Percentiles rank a stretch among this genome's conserved stretches.
Conservation (phyloP, 2,888 invertebrate species). For the Nomada lathburiana region DNA sequence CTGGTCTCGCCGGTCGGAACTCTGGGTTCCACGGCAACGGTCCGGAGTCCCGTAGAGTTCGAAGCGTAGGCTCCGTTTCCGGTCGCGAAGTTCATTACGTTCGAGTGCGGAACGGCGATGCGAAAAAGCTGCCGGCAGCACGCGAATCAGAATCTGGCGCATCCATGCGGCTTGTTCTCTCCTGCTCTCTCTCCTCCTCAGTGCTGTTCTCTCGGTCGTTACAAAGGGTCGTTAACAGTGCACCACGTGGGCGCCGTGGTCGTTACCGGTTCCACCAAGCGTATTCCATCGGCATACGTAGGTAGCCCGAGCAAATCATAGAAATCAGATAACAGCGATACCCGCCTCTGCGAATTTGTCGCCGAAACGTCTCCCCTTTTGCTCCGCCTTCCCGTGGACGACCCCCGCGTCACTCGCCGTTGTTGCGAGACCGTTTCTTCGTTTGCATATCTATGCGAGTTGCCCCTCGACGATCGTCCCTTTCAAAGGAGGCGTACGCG, state of each 20-base stretch:
- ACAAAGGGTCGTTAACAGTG: constrained; percentile 66
- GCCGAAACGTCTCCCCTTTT: constrained; percentile 39
- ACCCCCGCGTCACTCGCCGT: not conserved
- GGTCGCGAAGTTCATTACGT: constrained; percentile 22
- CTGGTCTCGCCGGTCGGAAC: too few relatives aligned
- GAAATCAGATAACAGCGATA: constrained; percentile 66
- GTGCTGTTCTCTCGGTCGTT: constrained; percentile 41
- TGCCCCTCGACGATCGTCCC: not conserved
- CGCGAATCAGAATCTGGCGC: constrained; percentile 27
- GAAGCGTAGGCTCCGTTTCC: not conserved
- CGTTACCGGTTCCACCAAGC: constrained; percentile 37
- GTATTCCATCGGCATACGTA: constrained; percentile 35
- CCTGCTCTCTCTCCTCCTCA: too few relatives aligned
- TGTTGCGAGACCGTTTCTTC: constrained; percentile 23
- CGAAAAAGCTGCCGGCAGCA: constrained; percentile 18
- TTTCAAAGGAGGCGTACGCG: constrained; percentile 10
- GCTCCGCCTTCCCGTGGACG: constrained; percentile 29
- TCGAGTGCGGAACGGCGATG: not conserved
- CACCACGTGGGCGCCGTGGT: constrained; percentile 36
- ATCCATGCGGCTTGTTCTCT: constrained; percentile 19
- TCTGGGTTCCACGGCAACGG: too few relatives aligned
- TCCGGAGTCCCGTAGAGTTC: not conserved
- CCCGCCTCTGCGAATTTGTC: constrained; percentile 49
- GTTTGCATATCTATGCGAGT: constrained; percentile 47
- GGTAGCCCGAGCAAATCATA: constrained; percentile 56